Evolutionary conservation across 2,888 invertebrate species (phyloP).

Genomic region (Drosophila cyrtoloma): DNA sequence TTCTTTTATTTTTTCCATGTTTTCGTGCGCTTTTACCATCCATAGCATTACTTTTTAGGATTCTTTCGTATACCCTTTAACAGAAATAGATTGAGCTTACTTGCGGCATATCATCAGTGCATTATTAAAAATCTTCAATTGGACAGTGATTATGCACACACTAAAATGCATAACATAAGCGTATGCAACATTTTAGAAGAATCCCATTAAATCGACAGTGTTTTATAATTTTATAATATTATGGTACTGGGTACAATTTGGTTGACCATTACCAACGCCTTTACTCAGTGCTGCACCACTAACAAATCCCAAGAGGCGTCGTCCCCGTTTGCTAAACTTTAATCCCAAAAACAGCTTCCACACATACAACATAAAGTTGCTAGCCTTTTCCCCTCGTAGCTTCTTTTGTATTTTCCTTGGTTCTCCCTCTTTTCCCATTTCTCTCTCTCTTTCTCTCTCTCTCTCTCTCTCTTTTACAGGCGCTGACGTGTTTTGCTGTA

Average conservation of each 20-base stretch:
- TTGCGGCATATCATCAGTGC: not conserved
- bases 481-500: constrained; percentile 68
- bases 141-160: not conserved
- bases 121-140: not conserved
- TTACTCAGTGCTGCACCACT: constrained; percentile 14
- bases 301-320: constrained; percentile 40
- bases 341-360: constrained; percentile 39
- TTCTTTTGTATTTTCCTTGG: constrained; percentile 16
- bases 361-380: constrained; percentile 49
- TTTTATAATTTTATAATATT: too few species aligned
- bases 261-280: constrained; percentile 6
- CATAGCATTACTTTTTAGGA: constrained; percentile 31
- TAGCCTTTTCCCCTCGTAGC: constrained; percentile 30
- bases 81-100: too few species aligned
- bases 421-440: constrained; percentile 3
- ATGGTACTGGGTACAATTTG: constrained; percentile 11
- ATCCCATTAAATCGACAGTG: not conserved
- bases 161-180: not conserved
- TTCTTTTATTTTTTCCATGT: constrained; percentile 40
- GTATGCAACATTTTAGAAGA: not conserved
- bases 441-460: constrained; percentile 7
- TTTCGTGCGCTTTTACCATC: constrained; percentile 28
- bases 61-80: constrained; percentile 20
- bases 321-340: constrained; percentile 35
- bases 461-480: constrained; percentile 52